Evolutionary conservation across 2,113 vertebrate genomes (phyloP).

Genomic region (Columba livia): DNA sequence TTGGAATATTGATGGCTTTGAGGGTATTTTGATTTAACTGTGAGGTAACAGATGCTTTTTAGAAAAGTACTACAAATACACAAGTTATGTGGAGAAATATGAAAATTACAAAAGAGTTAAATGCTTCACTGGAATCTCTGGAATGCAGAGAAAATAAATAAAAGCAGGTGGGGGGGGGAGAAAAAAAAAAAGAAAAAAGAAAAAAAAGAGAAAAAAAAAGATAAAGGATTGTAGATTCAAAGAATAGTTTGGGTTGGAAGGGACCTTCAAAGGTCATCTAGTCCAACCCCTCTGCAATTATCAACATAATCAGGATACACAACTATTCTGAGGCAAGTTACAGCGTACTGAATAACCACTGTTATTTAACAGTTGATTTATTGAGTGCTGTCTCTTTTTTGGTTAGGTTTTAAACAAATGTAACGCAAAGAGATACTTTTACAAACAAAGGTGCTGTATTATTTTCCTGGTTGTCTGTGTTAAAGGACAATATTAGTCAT

Average conservation of each 20-base stretch:
- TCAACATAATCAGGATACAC: background rate
- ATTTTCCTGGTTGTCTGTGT: background rate
- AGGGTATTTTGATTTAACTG: background rate
- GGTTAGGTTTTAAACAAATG: background rate
- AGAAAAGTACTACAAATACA: background rate
- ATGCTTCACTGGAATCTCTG: background rate
- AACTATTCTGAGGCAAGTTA: background rate
- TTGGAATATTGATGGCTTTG: background rate
- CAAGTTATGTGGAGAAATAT: background rate
- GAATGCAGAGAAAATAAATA: background rate
- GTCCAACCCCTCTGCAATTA: background rate
- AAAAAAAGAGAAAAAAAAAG: background rate
- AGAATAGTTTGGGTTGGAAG: no score
- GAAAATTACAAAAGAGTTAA: background rate
- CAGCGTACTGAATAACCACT: background rate
- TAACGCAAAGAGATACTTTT: background rate
- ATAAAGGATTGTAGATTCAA: no score
- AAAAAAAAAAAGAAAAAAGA: no score
- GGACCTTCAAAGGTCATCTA: no score
- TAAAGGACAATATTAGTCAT: background rate
- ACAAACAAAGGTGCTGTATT: background rate
- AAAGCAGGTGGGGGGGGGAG: no score
- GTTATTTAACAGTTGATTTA: background rate
- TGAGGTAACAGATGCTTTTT: background rate
- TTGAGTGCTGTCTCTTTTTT: background rate